These are phyloP conservation scores for Leptinotarsa peninsularis DNA, from an alignment of 2,888 invertebrate genomes.

Conservation along the genomic window DNA sequence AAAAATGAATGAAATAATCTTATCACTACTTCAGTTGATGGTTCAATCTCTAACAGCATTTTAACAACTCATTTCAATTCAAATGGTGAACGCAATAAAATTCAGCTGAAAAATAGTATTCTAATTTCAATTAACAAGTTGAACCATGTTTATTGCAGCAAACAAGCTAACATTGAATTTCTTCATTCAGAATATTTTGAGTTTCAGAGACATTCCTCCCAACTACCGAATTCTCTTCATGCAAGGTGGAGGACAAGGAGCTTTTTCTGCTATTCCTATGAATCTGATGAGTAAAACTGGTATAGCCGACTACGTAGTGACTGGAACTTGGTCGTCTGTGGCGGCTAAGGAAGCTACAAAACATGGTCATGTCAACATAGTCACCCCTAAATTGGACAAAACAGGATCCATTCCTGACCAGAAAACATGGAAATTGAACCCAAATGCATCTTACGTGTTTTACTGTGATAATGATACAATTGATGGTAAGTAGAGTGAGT, in stretches of 20 bases:
- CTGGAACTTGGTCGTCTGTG: conserved; percentile 94
- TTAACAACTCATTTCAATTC: too few species aligned
- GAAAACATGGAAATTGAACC: conserved; percentile 84
- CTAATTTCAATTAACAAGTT: too few species aligned
- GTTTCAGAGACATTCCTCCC: conserved; percentile 83
- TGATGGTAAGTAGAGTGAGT: conserved; percentile 75
- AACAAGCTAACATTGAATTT: neutral
- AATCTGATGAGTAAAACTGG: conserved; percentile 87
- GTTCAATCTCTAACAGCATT: too few species aligned
- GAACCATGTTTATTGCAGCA: too few species aligned
- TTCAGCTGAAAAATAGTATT: too few species aligned
- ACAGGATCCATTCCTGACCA: conserved; percentile 81
- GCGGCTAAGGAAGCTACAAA: conserved; percentile 95
- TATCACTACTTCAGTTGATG: too few species aligned
- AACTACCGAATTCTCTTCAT: conserved; percentile 94
- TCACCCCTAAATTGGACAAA: conserved; percentile 79
- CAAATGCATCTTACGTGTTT: conserved; percentile 94
- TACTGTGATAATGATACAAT: conserved; percentile 99
- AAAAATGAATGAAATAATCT: too few species aligned
- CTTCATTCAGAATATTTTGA: conserved; percentile 20
- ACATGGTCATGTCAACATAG: conserved; percentile 90
- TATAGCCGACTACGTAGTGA: conserved; percentile 86
- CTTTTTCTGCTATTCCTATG: conserved; percentile 92
- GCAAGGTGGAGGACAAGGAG: conserved; percentile 97
- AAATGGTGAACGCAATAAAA: too few species aligned